Percentiles rank a stretch among this genome's conserved stretches.
phyloP scores from a whole-genome alignment of 1,140 invertebrate species.

The Papilio polyxenes region DNA sequence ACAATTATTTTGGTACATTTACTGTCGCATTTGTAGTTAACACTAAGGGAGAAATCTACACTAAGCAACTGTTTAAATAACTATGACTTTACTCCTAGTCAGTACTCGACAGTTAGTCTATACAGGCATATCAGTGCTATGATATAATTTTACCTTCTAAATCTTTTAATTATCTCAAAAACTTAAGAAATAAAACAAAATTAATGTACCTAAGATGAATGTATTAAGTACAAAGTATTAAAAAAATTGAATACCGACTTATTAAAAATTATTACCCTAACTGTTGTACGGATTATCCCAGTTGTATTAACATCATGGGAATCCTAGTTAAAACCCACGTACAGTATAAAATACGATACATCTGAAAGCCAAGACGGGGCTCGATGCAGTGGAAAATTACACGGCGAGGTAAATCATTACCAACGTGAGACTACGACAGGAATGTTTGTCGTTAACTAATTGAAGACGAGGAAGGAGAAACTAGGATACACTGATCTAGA shows the following conservation, averaged over 20 bases:
- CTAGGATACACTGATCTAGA: not conserved
- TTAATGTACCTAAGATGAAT: too few species aligned
- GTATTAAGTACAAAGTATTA: too few species aligned
- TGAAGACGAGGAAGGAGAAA: not conserved
- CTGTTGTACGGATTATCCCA: not conserved
- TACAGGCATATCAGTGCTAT: too few species aligned
- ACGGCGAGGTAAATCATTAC: slow-evolving; percentile 32
- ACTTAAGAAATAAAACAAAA: too few species aligned
- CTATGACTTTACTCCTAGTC: too few species aligned
- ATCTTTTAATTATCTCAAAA: too few species aligned
- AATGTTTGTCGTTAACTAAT: slow-evolving; percentile 5
- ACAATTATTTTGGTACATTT: not conserved
- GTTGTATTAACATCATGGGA: not conserved
- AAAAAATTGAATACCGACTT: too few species aligned
- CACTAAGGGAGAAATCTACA: not conserved
- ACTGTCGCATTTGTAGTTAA: not conserved
- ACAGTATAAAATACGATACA: slow-evolving; percentile 35
- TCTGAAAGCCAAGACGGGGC: slow-evolving; percentile 21
- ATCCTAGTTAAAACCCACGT: slow-evolving; percentile 32
- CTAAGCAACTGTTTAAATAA: too few species aligned
- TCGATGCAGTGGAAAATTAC: slow-evolving; percentile 34
- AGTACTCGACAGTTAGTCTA: too few species aligned
- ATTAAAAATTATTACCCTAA: too few species aligned
- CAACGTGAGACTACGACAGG: slow-evolving; percentile 3
- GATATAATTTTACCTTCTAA: too few species aligned